Evolutionary conservation across 2,888 invertebrate species (phyloP).

Genomic region (Dicroscelio sp.): DNA sequence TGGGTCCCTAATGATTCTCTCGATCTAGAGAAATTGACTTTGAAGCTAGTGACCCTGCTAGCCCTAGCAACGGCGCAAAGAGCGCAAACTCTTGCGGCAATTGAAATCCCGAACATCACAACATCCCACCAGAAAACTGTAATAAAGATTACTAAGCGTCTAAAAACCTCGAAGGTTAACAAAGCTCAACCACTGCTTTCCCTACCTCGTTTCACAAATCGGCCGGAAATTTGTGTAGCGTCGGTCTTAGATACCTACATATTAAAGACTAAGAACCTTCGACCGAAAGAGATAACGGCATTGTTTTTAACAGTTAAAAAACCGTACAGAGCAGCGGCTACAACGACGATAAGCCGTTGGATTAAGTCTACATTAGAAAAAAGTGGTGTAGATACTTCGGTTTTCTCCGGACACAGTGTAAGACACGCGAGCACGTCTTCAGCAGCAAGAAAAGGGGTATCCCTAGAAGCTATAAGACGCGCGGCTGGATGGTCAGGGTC

Average conservation of each 20-base stretch:
- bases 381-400: slow-evolving; percentile 12
- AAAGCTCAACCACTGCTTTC: slow-evolving; percentile 4
- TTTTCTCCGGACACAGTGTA: slow-evolving; percentile 19
- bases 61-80: no score
- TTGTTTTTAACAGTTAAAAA: slow-evolving; percentile 2
- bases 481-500: slow-evolving; percentile 16
- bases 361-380: neutral
- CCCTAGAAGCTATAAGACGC: neutral
- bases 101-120: neutral
- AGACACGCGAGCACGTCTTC: slow-evolving; percentile 20
- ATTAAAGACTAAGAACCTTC: neutral
- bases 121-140: neutral
- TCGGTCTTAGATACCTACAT: neutral
- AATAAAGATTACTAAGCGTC: slow-evolving; percentile 6
- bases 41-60: slow-evolving; percentile 17
- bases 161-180: neutral
- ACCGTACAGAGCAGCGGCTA: slow-evolving; percentile 1
- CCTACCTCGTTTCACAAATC: neutral
- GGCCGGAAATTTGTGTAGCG: neutral
- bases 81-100: slow-evolving; percentile 20
- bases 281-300: neutral
- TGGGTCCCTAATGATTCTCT: neutral
- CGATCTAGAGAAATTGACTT: neutral
- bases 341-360: neutral
- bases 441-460: neutral